Evolutionary conservation across 2,113 vertebrate genomes (phyloP).

Genomic region (Platichthys flesus): DNA sequence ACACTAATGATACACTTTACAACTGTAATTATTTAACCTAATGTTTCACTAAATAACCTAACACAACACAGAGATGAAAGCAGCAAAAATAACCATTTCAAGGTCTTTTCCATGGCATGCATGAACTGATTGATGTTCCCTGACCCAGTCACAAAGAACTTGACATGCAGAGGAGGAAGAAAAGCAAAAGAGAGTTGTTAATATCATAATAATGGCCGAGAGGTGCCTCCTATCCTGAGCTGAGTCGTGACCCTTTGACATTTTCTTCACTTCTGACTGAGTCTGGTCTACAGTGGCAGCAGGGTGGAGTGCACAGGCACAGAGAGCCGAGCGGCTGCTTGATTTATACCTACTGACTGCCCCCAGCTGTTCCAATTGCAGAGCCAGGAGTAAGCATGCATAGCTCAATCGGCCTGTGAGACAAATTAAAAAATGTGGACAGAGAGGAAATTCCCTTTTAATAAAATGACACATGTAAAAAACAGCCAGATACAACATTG

Average conservation of each 20-base stretch:
- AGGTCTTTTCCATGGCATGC: background rate
- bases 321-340: conserved; percentile 68
- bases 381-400: conserved; percentile 78
- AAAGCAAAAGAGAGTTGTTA: conserved; percentile 23
- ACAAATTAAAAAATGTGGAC: conserved; percentile 62
- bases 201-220: conserved; percentile 33
- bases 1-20: no score
- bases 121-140: no score
- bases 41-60: no score
- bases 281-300: conserved; percentile 50
- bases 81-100: no score
- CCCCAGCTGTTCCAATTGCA: conserved; percentile 79
- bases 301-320: conserved; percentile 63
- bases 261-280: conserved; percentile 39
- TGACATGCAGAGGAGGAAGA: background rate
- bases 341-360: conserved; percentile 83
- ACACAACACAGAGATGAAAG: no score
- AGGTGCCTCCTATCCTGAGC: conserved; percentile 28
- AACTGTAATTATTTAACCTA: no score
- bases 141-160: background rate
- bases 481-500: background rate
- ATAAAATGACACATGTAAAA: background rate
- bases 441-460: conserved; percentile 25
- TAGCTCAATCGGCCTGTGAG: conserved; percentile 69
- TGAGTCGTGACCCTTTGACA: conserved; percentile 46